Conservation (phyloP, 2,797 vertebrate genomes). For the Merluccius polli region DNA sequence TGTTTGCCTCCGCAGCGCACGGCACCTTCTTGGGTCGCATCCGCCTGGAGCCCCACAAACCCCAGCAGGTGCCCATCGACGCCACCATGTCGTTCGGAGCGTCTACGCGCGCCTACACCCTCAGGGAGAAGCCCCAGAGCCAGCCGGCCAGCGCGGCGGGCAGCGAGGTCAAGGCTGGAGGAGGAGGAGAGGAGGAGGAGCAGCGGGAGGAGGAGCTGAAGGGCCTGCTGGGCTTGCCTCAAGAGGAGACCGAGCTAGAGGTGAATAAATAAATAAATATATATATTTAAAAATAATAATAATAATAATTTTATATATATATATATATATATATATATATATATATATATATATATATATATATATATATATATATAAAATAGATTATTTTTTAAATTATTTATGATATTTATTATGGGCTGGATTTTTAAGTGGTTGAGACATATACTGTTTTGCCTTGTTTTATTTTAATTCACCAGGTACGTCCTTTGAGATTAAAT, state of each 20-base stretch:
- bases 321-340: too few species aligned
- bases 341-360: background rate
- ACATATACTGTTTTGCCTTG: background rate
- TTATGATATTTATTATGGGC: too few species aligned
- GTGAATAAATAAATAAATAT: constrained; percentile 56
- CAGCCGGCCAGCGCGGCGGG: constrained; percentile 74
- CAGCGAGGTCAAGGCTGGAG: constrained; percentile 87
- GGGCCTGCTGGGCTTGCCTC: constrained; percentile 91
- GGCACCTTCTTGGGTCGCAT: constrained; percentile 96
- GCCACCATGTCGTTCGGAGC: constrained; percentile 96
- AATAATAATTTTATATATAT: too few species aligned
- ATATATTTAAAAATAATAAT: too few species aligned
- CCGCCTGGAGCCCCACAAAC: constrained; percentile 93
- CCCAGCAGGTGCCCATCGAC: constrained; percentile 97
- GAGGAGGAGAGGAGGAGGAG: background rate
- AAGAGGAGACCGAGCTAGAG: constrained; percentile 95
- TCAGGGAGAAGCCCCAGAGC: constrained; percentile 94
- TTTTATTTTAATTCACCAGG: background rate
- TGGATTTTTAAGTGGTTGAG: too few species aligned
- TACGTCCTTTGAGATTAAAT: too few species aligned
- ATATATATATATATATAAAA: too few species aligned
- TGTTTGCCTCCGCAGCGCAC: constrained; percentile 74
- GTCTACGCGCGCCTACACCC: constrained; percentile 90
- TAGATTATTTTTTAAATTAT: too few species aligned
- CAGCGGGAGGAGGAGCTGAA: constrained; percentile 90